Evolutionary conservation across 2,113 vertebrate species (phyloP), one percentile per base, ranked within the genome.

Genomic region (western clawed frog (Xenopus tropicalis)): DNA sequence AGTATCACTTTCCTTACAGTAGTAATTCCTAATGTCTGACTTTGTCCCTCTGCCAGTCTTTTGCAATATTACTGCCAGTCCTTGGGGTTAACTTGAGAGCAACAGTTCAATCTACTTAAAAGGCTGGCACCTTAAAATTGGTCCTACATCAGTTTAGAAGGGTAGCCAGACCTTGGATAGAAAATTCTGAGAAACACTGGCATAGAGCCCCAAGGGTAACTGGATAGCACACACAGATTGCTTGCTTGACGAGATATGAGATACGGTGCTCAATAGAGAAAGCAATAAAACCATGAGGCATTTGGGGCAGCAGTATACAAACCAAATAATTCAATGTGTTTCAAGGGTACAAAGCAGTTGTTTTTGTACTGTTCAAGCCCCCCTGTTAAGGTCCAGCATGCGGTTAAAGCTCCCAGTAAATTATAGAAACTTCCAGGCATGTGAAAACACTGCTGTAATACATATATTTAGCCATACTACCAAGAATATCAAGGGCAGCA

Each of bases 151-250:
- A 54, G 1, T 54, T 2, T 17, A 54, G 11, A 54, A 54, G 1
- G 8, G 17, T 54, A 54, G 19, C 52, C 19, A n/a, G 3, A 9
- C 52, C 19, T 9, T 17, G 10, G 52, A n/a, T n/a, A 54, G 7
- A 48, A 17, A 54, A 9, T 54, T 54, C 52, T 54, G 1, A 54
- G 52, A 54, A 54, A 54, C 52, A 17, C 52, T n/a, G 52, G 52
- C 52, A 54, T n/a, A n/a, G 52, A 54, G 52, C 52, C 52, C 52
- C 16, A n/a, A 54, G 52, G 52, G 52, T 54, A 54, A 54, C 16
- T 54, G 52, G 52, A 54, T 54, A 54, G 52, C 7, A 54, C 19
- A n/a, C 3, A 54, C 52, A 54, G 16, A 13, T 48, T 48, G 12
- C 46, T 48, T 48, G 46, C 46, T 13, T 13, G 46, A 48, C 13